Conservation (phyloP, 1,140 invertebrate species). For the Anastrepha obliqua region DNA sequence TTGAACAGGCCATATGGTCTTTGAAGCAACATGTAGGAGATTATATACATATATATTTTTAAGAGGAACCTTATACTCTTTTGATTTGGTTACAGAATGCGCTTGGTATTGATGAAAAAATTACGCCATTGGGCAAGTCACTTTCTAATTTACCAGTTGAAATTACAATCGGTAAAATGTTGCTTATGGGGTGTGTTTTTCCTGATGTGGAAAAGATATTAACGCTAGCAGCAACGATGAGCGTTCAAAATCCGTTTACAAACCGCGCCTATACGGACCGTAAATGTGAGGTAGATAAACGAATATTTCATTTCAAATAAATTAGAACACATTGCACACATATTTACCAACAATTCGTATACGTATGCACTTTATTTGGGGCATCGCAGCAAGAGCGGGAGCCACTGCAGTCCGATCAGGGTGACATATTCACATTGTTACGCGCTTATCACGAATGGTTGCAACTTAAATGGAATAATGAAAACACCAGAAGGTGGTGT, state of each 20-base stretch:
- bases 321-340: not conserved
- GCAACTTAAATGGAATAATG: conserved; percentile 79
- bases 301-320: conserved; percentile 8
- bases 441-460: conserved; percentile 94
- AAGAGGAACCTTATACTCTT: not conserved
- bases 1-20: conserved; percentile 91
- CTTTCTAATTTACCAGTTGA: conserved; percentile 94
- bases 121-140: conserved; percentile 93
- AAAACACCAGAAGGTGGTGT: conserved; percentile 87
- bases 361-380: not conserved
- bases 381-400: conserved; percentile 59
- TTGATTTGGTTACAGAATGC: conserved; percentile 79
- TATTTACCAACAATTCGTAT: not conserved
- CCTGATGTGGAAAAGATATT: conserved; percentile 93
- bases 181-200: conserved; percentile 94
- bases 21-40: conserved; percentile 89
- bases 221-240: conserved; percentile 92
- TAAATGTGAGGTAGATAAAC: conserved; percentile 82
- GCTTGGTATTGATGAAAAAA: conserved; percentile 85
- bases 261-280: conserved; percentile 89
- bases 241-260: conserved; percentile 95
- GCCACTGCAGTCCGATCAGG: conserved; percentile 78
- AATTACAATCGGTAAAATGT: conserved; percentile 95
- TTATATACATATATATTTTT: conserved; percentile 53
- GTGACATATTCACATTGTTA: conserved; percentile 94